A percentile compares a stretch with the other conserved stretches of the same genome.
Evolutionary conservation across 2,797 vertebrate genomes (phyloP).

Genomic region (Gymnodraco acuticeps): DNA sequence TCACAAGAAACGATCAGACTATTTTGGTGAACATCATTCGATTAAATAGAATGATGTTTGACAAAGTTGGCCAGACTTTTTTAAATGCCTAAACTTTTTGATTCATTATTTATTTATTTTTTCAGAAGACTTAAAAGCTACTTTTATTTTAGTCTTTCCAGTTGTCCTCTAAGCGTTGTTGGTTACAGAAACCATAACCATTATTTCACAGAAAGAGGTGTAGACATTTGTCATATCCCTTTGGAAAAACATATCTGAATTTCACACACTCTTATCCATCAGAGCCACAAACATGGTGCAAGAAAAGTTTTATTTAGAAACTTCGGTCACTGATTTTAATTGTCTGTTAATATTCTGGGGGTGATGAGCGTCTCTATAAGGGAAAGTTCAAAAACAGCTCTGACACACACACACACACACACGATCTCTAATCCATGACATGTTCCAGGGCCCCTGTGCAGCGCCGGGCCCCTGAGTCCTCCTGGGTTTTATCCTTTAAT

Average conservation of each 20-base stretch:
- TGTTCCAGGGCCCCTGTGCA: constrained; percentile 27
- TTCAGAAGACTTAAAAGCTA: background rate
- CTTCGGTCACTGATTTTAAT: background rate
- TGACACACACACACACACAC: background rate
- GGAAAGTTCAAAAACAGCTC: background rate
- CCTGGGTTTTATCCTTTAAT: constrained; percentile 1
- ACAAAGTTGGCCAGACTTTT: background rate
- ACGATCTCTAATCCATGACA: constrained; percentile 20
- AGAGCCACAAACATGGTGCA: background rate
- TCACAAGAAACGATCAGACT: too few relatives aligned
- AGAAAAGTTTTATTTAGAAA: background rate
- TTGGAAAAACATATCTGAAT: background rate
- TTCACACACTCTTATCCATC: background rate
- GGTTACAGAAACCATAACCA: background rate
- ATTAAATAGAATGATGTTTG: too few relatives aligned
- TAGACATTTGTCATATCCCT: background rate
- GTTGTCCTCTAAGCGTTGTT: background rate
- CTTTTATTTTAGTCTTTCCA: background rate
- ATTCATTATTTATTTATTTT: too few relatives aligned
- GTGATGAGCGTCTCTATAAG: background rate
- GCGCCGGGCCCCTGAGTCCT: background rate
- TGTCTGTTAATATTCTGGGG: background rate
- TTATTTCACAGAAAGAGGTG: background rate
- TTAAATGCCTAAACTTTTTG: background rate
- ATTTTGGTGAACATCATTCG: background rate